These are phyloP conservation scores for Bombus difficillimus DNA, from an alignment of 1,140 invertebrate genomes.

Conservation along the genomic window DNA sequence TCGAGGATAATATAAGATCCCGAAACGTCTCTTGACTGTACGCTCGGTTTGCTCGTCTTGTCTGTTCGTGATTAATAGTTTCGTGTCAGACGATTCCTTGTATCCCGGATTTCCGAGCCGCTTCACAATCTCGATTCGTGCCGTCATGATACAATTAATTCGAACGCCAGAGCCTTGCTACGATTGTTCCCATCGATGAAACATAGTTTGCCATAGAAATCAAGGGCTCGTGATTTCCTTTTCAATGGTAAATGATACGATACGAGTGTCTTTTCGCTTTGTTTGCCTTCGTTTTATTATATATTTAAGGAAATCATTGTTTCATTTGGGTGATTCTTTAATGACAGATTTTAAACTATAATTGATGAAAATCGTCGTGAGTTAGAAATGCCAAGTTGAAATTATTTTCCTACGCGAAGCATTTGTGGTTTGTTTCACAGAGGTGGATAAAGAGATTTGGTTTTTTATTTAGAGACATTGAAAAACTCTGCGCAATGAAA, in stretches of 20 bases:
- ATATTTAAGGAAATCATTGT: too few species aligned
- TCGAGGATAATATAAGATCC: conserved; percentile 47
- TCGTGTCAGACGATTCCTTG: conserved; percentile 16
- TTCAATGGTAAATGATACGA: neutral
- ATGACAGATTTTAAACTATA: too few species aligned
- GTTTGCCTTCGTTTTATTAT: neutral
- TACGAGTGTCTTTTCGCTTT: too few species aligned
- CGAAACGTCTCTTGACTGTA: conserved; percentile 31
- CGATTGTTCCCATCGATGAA: neutral
- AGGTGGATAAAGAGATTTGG: too few species aligned
- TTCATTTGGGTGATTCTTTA: too few species aligned
- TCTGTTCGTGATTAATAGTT: conserved; percentile 51
- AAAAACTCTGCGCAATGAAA: too few species aligned
- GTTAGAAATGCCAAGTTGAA: too few species aligned
- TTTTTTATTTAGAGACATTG: too few species aligned
- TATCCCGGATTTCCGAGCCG: conserved; percentile 42
- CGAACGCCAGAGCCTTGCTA: conserved; percentile 2
- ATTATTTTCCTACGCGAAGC: too few species aligned
- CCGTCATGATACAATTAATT: conserved; percentile 56
- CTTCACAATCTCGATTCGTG: conserved; percentile 30
- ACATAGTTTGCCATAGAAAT: neutral
- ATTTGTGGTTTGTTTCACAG: too few species aligned
- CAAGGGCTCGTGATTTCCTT: neutral
- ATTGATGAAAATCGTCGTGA: too few species aligned
- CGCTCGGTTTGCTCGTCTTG: conserved; percentile 38